Percentiles rank a stretch among this genome's conserved stretches.
phyloP scores from a whole-genome alignment of 1,140 invertebrate species.

The Colletes gigas region DNA sequence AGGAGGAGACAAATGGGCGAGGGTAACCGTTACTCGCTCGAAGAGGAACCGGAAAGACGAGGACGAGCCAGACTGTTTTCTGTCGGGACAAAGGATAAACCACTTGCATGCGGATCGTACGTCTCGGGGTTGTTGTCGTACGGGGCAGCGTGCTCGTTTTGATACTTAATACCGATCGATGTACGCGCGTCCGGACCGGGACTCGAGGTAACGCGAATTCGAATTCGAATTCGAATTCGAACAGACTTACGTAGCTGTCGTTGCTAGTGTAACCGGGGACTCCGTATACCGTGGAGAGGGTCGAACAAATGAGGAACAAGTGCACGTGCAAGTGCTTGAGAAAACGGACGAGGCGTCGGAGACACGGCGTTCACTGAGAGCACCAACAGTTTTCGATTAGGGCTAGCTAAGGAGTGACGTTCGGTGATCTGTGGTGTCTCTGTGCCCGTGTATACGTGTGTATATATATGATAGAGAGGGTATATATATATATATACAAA shows the following conservation, averaged over 20 bases:
- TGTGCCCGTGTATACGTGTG: conserved; percentile 16
- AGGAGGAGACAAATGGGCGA: conserved; percentile 19
- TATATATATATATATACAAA: not conserved
- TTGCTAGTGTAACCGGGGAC: not conserved
- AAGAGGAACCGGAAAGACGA: conserved; percentile 58
- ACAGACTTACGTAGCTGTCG: not conserved
- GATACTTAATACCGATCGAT: conserved; percentile 8
- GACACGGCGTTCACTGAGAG: conserved; percentile 10
- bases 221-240: no score
- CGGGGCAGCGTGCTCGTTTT: not conserved
- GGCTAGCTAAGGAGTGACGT: not conserved
- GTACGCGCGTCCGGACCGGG: not conserved
- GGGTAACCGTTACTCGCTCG: not conserved
- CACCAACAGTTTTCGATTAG: conserved; percentile 18
- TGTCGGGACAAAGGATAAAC: conserved; percentile 65
- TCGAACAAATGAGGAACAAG: conserved; percentile 60
- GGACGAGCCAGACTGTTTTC: conserved; percentile 36
- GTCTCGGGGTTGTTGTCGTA: conserved; percentile 6
- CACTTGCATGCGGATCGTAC: conserved; percentile 50
- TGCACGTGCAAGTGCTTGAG: conserved; percentile 59
- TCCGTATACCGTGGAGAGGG: not conserved
- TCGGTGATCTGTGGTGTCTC: conserved; percentile 19
- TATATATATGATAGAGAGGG: not conserved
- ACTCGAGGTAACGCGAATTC: not conserved
- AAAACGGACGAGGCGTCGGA: conserved; percentile 58